Evolutionary conservation across 2,797 vertebrate species (phyloP).

Genomic region (Tarsius wallacei): DNA sequence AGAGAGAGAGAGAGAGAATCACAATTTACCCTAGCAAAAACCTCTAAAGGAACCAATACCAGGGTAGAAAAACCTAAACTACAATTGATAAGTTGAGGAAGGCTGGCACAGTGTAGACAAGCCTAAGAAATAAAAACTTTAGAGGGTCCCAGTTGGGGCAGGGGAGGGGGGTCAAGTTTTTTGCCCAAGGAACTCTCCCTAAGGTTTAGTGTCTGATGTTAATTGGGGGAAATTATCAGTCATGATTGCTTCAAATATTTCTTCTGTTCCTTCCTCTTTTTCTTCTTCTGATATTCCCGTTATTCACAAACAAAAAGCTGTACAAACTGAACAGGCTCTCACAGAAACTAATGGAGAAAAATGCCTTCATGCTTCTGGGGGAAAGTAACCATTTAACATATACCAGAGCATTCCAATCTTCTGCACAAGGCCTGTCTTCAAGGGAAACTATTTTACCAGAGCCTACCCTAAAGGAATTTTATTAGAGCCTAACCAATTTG

Average conservation of each 20-base stretch:
- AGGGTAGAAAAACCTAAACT: not conserved
- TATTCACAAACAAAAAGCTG: not conserved
- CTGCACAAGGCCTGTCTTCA: not conserved
- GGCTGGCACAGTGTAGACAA: not conserved
- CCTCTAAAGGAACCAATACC: not conserved
- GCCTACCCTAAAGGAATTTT: not conserved
- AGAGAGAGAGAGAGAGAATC: not conserved
- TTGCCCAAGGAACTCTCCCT: not conserved
- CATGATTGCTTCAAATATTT: too few relatives aligned
- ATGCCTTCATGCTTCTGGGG: not conserved
- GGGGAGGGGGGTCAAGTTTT: too few relatives aligned
- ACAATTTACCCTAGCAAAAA: not conserved
- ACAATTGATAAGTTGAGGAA: not conserved
- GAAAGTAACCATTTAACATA: not conserved
- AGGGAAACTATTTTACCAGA: slow-evolving; percentile 26
- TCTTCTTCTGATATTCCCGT: too few relatives aligned
- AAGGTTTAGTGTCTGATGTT: too few relatives aligned
- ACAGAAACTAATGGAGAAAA: not conserved
- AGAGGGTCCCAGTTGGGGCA: too few relatives aligned
- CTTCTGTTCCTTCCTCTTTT: too few relatives aligned
- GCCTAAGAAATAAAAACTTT: not conserved
- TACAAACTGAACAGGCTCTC: not conserved
- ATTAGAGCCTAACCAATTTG: not conserved
- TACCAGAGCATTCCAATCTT: not conserved
- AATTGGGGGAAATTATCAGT: too few relatives aligned